Evolutionary conservation across 2,888 invertebrate genomes (phyloP).

Genomic region (Galeruca laticollis): DNA sequence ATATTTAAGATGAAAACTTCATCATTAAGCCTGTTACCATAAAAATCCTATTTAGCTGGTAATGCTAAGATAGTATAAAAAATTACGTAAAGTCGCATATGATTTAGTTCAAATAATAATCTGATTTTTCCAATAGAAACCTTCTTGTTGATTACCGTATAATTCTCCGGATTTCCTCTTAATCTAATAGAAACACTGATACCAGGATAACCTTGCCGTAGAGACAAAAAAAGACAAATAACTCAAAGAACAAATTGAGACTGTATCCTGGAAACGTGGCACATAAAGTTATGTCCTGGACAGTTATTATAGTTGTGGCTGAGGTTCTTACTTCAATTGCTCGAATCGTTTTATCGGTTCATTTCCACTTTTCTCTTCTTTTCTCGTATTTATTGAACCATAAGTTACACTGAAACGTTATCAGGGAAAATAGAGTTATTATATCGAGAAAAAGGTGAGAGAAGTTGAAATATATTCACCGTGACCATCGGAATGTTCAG

Average conservation of each 20-base stretch:
- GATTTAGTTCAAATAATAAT: background rate
- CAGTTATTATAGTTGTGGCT: constrained; percentile 47
- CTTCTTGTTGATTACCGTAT: background rate
- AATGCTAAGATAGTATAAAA: too few relatives aligned
- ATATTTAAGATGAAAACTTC: too few relatives aligned
- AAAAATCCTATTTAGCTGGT: too few relatives aligned
- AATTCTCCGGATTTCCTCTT: constrained; percentile 1
- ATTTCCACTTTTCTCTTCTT: constrained; percentile 29
- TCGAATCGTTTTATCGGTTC: constrained; percentile 33
- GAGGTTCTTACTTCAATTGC: constrained; percentile 38
- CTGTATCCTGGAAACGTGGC: constrained; percentile 46
- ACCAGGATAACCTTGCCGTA: constrained; percentile 41
- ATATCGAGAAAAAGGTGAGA: background rate
- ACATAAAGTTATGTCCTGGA: constrained; percentile 51
- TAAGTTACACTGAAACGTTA: constrained; percentile 17
- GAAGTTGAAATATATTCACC: too few relatives aligned
- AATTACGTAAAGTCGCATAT: too few relatives aligned
- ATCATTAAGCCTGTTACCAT: too few relatives aligned
- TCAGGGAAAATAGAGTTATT: constrained; percentile 10
- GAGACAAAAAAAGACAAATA: constrained; percentile 48
- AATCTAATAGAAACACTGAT: constrained; percentile 31
- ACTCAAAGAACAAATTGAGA: constrained; percentile 50
- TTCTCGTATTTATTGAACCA: constrained; percentile 27
- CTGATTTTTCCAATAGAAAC: background rate
- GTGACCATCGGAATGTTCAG: too few relatives aligned